Evolutionary conservation across 2,797 vertebrate genomes (phyloP).

Genomic region (Schizothorax lantsangensis): DNA sequence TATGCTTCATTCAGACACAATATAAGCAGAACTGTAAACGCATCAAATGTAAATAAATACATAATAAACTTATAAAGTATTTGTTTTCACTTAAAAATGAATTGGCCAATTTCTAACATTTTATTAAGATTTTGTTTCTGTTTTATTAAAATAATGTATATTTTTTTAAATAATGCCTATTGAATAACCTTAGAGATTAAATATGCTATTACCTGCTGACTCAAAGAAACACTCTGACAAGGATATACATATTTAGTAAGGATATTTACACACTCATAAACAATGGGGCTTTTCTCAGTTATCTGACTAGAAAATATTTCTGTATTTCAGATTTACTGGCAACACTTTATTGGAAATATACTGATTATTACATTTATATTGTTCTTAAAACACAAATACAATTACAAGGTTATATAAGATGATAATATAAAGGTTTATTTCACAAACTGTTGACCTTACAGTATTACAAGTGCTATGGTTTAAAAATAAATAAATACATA

Average conservation of each 20-base stretch:
- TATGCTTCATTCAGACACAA: background rate
- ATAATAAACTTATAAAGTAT: background rate
- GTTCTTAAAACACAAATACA: background rate
- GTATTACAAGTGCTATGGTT: background rate
- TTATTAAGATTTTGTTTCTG: background rate
- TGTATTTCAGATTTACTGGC: background rate
- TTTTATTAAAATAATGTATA: background rate
- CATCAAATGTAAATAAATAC: background rate
- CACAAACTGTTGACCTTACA: background rate
- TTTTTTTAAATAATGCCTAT: background rate
- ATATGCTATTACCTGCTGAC: background rate
- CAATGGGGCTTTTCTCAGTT: background rate
- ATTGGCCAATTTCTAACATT: background rate
- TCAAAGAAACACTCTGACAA: background rate
- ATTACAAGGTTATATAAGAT: background rate
- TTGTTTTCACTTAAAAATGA: background rate
- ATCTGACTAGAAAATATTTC: background rate
- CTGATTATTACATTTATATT: background rate
- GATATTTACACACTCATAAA: background rate
- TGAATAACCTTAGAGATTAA: background rate
- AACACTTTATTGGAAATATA: background rate
- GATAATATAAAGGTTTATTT: background rate
- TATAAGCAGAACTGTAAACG: background rate
- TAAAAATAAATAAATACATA: background rate
- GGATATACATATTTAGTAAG: background rate